Evolutionary conservation across 2,888 invertebrate species (phyloP).

Genomic region (Vannuccia rotundouncinata): DNA sequence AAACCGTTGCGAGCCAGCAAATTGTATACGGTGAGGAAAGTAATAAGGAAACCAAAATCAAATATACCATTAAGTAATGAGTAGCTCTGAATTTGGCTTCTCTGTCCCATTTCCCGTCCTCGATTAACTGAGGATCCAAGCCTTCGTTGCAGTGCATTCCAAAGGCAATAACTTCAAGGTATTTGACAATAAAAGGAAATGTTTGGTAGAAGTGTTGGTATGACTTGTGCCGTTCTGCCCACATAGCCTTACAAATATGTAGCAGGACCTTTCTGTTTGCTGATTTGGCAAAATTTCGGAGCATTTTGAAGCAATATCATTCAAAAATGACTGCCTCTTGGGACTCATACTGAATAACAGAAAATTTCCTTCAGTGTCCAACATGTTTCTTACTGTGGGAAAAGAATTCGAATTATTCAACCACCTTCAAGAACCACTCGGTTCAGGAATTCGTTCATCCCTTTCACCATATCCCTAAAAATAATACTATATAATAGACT

Average conservation of each 20-base stretch:
- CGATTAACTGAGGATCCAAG: neutral
- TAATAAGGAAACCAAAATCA: constrained; percentile 22
- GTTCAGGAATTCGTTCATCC: no score
- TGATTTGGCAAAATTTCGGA: neutral
- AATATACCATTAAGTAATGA: constrained; percentile 19
- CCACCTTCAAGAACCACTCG: neutral
- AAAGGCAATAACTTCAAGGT: neutral
- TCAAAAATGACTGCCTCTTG: neutral
- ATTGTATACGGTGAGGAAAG: constrained; percentile 8
- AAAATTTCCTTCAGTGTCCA: neutral
- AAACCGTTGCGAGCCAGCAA: constrained; percentile 17
- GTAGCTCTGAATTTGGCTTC: neutral
- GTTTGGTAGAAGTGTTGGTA: neutral
- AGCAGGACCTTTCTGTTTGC: neutral
- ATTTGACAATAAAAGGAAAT: neutral
- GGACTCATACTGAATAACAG: neutral
- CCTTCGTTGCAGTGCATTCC: neutral
- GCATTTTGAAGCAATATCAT: neutral
- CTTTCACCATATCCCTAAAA: no score
- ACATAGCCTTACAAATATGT: neutral
- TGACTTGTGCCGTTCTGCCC: neutral
- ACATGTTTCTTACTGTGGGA: neutral
- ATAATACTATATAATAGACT: no score
- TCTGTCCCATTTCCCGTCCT: neutral
- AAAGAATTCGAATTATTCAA: neutral